Base-by-base conservation (phyloP, 2,113 vertebrate genomes). In the Psophia crepitans region DNA sequence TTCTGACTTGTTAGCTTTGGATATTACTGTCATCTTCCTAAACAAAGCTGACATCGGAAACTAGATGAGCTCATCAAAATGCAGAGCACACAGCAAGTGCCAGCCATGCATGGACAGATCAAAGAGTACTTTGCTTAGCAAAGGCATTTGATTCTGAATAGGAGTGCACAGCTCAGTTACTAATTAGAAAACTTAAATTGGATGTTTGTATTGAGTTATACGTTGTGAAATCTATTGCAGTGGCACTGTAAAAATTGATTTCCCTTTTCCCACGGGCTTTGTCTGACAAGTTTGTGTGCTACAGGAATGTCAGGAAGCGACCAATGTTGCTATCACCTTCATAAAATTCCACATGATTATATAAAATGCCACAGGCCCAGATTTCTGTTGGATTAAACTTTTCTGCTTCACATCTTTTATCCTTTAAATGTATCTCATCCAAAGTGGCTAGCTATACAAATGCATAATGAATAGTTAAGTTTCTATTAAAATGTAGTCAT, bases 121-220 rank as follows among this genome's bases (percentile, higher is more conserved):
- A 92, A 75, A 92, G 90, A 87, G 60, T 39, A 15, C n/a, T 94
- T 84, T 84, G 88, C 68, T 93, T 71, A 78, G 84, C 53, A 78
- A 84, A 92, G 93, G 53, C 89, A 71, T 86, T 70, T 92, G 37
- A 39, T 86, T 92, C 61, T 81, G 54, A 88, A 77, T 39, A 83
- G 56, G 15, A 61, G 33, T 24, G 64, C 69, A 58, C 48, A 78
- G 7, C 64, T 93, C 73, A 37, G 30, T 88, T 80, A 78, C 35
- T 91, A 80, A 94, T 58, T 57, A 61, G 32, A 89, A 71, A 88
- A 61, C 35, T 57, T 78, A 65, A 66, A 86, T 3, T 57, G 61
- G 37, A 44, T 44, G 32, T 44, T 74, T 69, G 14, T 78, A 41
- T 60, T 39, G n/a, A 83, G 51, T 61, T 77, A 61, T 12, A 49